These are phyloP conservation scores for Nansenia antarctica DNA, from an alignment of 2,113 vertebrate genomes.

Conservation along the genomic window DNA sequence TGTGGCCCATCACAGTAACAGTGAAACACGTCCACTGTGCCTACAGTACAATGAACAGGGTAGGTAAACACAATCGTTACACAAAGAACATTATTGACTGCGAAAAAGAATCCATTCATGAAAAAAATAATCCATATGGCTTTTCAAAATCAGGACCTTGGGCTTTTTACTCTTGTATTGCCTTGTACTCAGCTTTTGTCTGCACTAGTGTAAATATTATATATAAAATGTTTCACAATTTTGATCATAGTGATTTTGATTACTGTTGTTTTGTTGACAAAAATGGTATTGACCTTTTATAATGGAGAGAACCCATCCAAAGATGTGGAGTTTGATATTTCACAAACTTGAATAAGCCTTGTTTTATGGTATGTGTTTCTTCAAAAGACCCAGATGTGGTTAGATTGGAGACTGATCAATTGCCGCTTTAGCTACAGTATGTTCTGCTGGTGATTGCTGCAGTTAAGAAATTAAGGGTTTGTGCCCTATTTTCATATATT, in stretches of 20 bases:
- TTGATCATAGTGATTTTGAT: constrained; percentile 60
- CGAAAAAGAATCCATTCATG: background rate
- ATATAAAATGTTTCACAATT: constrained; percentile 25
- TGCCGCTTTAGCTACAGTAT: constrained; percentile 64
- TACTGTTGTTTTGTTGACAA: constrained; percentile 48
- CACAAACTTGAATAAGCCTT: constrained; percentile 84
- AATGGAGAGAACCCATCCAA: constrained; percentile 84
- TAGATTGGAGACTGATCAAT: constrained; percentile 64
- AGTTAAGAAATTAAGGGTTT: constrained; percentile 60
- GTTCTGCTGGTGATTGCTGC: constrained; percentile 63
- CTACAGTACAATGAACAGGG: background rate
- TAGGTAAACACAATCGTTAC: too few species aligned
- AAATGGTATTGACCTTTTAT: constrained; percentile 7
- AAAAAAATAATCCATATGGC: too few species aligned
- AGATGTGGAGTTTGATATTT: constrained; percentile 87
- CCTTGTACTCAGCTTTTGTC: constrained; percentile 63
- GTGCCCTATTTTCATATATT: constrained; percentile 51
- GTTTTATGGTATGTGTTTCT: constrained; percentile 61
- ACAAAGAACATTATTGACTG: background rate
- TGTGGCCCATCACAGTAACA: constrained; percentile 9
- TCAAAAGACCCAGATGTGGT: constrained; percentile 44
- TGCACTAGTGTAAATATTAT: constrained; percentile 77
- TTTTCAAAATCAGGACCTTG: constrained; percentile 37
- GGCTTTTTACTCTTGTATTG: constrained; percentile 55
- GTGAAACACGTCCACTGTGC: too few species aligned